Conservation (phyloP, 2,113 vertebrate genomes). For the Eclectus roratus region DNA sequence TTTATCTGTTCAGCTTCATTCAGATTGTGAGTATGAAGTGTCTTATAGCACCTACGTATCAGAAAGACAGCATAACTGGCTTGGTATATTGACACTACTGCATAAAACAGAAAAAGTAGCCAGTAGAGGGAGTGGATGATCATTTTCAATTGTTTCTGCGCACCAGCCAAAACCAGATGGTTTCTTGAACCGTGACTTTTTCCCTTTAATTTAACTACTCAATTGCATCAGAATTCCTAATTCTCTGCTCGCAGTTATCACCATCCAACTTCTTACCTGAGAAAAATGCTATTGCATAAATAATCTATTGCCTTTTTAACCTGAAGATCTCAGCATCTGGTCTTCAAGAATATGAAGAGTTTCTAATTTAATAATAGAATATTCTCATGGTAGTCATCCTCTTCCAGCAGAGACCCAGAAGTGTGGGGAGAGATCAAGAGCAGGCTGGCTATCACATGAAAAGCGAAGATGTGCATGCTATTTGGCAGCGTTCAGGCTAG, state of each 20-base stretch:
- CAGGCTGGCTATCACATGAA: neutral
- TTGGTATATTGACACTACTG: neutral
- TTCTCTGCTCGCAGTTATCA: neutral
- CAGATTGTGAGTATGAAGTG: neutral
- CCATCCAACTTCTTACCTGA: neutral
- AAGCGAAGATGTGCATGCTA: neutral
- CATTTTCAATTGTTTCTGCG: neutral
- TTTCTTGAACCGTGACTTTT: neutral
- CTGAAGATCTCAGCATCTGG: neutral
- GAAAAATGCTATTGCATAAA: neutral
- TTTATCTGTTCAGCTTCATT: neutral
- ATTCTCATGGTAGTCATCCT: neutral
- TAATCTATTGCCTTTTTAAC: slow-evolving; percentile 17
- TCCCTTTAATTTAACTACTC: neutral
- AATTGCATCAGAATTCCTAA: neutral
- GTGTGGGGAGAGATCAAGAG: neutral
- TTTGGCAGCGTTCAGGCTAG: neutral
- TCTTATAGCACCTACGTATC: neutral
- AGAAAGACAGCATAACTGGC: neutral
- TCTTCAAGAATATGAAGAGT: slow-evolving; percentile 20
- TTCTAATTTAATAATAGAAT: neutral
- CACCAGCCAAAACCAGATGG: neutral
- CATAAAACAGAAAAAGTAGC: neutral
- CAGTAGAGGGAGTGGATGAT: neutral
- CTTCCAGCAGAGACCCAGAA: neutral